Percentiles rank a stretch among this genome's conserved stretches.
phyloP scores from a whole-genome alignment of 2,888 invertebrate genomes.

The Lithophane leautieri region DNA sequence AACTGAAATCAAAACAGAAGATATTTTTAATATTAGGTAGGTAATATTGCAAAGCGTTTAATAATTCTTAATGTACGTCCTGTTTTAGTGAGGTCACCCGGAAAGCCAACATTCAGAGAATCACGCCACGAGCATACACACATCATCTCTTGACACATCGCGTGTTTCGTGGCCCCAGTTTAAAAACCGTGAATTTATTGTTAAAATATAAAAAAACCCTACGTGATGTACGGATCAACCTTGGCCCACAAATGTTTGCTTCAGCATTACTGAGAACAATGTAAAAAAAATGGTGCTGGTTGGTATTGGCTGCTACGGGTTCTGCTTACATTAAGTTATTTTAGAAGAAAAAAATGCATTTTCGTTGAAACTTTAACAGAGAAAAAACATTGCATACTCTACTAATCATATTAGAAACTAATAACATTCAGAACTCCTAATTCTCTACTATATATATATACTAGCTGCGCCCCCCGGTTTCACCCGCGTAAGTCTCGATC shows the following conservation, averaged over 20 bases:
- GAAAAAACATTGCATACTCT: not conserved
- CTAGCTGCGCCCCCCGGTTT: too few relatives aligned
- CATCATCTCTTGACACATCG: constrained; percentile 46
- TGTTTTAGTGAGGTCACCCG: constrained; percentile 11
- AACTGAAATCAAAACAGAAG: not conserved
- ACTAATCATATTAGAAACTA: not conserved
- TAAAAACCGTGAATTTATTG: constrained; percentile 66
- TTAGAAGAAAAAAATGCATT: not conserved
- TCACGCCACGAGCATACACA: constrained; percentile 32
- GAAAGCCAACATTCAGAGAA: constrained; percentile 25
- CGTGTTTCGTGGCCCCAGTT: constrained; percentile 58
- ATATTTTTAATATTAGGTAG: not conserved
- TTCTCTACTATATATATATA: not conserved
- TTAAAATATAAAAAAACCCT: constrained; percentile 62
- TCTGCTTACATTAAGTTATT: constrained; percentile 20
- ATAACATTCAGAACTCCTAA: not conserved
- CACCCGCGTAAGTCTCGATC: too few relatives aligned
- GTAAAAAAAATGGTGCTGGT: constrained; percentile 45
- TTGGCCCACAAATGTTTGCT: constrained; percentile 77
- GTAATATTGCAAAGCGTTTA: not conserved
- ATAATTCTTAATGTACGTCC: not conserved
- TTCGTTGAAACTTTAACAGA: not conserved
- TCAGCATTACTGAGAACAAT: constrained; percentile 57
- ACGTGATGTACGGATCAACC: constrained; percentile 75
- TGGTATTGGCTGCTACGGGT: constrained; percentile 23